These are phyloP conservation scores for Anas capensis DNA, from an alignment of 2,797 vertebrate species.

Conservation along the genomic window DNA sequence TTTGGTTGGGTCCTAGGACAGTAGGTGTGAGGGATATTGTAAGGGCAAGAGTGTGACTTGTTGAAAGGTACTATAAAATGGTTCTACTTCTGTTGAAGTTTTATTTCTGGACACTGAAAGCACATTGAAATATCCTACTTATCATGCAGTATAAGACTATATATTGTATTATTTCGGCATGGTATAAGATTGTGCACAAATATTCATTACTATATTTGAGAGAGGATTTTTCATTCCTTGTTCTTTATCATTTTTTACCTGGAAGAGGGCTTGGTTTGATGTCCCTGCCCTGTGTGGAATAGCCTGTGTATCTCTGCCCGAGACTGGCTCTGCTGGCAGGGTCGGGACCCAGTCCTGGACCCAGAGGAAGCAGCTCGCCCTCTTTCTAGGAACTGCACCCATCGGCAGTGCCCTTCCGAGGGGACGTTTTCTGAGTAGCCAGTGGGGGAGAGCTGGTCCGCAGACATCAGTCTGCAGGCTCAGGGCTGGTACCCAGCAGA, in stretches of 20 bases:
- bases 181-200: not conserved
- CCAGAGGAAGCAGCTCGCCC: accelerated
- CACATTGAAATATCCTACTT: not conserved
- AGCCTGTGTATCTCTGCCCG: accelerated
- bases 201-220: not conserved
- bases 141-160: not conserved
- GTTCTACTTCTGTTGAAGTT: not conserved
- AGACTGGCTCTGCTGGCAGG: not conserved
- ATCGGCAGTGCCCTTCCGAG: not conserved
- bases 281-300: not conserved
- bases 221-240: not conserved
- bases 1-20: not conserved
- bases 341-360: not conserved
- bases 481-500: not conserved
- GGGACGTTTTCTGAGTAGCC: not conserved
- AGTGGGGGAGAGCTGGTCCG: not conserved
- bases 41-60: not conserved
- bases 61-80: not conserved
- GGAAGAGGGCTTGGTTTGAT: not conserved
- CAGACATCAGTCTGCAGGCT: not conserved
- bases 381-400: not conserved
- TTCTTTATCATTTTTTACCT: not conserved
- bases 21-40: not conserved
- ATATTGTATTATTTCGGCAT: not conserved
- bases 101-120: not conserved